Base-by-base conservation (phyloP, 2,797 vertebrate genomes). In the Pampus argenteus region DNA sequence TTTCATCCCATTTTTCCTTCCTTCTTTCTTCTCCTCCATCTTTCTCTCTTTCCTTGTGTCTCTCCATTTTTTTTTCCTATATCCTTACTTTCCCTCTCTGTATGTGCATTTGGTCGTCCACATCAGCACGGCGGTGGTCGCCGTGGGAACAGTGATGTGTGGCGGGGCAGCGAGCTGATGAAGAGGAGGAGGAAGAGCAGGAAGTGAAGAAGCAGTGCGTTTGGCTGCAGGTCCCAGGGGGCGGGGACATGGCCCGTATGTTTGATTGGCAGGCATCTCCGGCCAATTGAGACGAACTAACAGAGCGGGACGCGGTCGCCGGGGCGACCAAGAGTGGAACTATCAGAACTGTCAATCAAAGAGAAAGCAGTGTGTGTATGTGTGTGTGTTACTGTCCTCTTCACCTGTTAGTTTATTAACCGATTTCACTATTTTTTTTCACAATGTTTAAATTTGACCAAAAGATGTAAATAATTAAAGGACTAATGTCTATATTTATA, bases 221-320 rank as follows among this genome's bases (percentile, higher is more conserved):
- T 67, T 76, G 62, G 63, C 55, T 77, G 50, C 29, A 10, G 69
- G 73, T 71, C 70, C 2, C 74, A 0, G 45, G 72, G 69, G 71
- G 82, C 58, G 82, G 81, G 78, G 78, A 55, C 61, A 70, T 20
- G 68, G 60, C 60, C 36, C 9, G 68, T 75, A 63, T 57, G 26
- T 81, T 77, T 88, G 85, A 90, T 76, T 88, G 88, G 26, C 83
- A 84, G 81, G 58, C 75, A 82, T 62, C 54, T 75, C 61, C 70
- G 66, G 55, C 88, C 86, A 88, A 89, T 84, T 73, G 84, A 83
- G 80, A 87, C 83, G 56, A 71, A 78, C 76, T 70, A 76, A 66
- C 63, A 22, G 82, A 90, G 85, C 83, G 55, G 64, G 79, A 83
- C 69, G 68, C 25, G 10, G 85, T 86, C 58, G 65, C 77, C 62